phyloP scores from a whole-genome alignment of 2,113 vertebrate genomes.

The Pungitius pungitius region DNA sequence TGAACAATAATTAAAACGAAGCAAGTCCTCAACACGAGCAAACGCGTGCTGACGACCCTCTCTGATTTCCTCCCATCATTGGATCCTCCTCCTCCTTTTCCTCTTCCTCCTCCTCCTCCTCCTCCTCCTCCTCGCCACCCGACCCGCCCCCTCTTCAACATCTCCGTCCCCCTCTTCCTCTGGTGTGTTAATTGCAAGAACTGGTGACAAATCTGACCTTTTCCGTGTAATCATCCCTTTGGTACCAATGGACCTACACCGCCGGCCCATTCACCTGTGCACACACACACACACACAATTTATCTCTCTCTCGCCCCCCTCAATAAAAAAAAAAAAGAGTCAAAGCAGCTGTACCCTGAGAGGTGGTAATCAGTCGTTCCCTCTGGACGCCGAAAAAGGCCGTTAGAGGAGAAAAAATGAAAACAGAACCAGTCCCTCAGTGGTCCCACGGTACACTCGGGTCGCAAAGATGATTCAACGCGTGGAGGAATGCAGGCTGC shows the following conservation, averaged over 20 bases:
- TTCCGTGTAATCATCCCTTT: conserved; percentile 68
- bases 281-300: conserved; percentile 6
- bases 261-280: conserved; percentile 49
- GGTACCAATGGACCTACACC: conserved; percentile 65
- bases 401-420: too few species aligned
- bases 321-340: conserved; percentile 38
- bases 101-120: not conserved
- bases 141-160: conserved; percentile 12
- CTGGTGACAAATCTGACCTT: conserved; percentile 71
- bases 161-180: conserved; percentile 14
- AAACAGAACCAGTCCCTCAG: conserved; percentile 23
- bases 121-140: not conserved
- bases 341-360: conserved; percentile 46
- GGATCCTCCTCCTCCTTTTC: too few species aligned
- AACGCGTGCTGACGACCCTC: not conserved
- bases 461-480: conserved; percentile 49
- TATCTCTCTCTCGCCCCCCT: conserved; percentile 12
- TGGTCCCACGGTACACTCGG: conserved; percentile 17
- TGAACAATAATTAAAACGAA: not conserved
- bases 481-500: conserved; percentile 7
- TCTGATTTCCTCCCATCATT: not conserved
- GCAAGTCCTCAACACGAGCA: not conserved
- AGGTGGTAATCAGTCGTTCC: conserved; percentile 59
- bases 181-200: conserved; percentile 59
- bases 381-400: conserved; percentile 37